Evolutionary conservation across 2,113 vertebrate species (phyloP), one percentile per base, ranked within the genome.

Genomic region (Empidonax traillii): DNA sequence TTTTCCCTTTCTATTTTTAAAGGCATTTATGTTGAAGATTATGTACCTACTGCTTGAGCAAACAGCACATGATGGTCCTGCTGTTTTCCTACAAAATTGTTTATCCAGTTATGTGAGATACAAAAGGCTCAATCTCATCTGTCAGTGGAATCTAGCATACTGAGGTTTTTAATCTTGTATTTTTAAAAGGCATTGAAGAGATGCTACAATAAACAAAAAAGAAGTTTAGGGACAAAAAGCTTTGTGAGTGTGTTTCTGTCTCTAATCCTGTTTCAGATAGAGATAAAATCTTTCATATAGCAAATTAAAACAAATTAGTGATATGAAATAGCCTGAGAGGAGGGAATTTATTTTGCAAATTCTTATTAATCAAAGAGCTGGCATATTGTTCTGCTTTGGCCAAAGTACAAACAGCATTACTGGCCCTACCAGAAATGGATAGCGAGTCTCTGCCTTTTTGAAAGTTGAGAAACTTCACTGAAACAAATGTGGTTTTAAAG

Each of bases 1-100:
- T 92, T 90, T 58, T 53, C 30, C 24, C 55, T 71, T 67, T 81
- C 79, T 68, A 41, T 86, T 88, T 94, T 83, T 86, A 67, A 88
- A 87, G 16, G 24, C 21, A 58, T 79, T 90, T 90, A 18, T 92
- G 37, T 41, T 75, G n/a, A 75, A 61, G 65, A 61, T 73, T 61
- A 55, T 89, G 56, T 37, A 82, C 20, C 53, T 88, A 53, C 49
- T 75, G 31, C 58, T 82, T 39, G 58, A 90, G 56, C 90, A 59
- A 93, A 82, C 55, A 93, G 67, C 49, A 75, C 37, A 88, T 65
- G 63, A 91, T 58, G 24, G 27, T 25, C 58, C 51, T 61, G 63
- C 27, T 94, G n/a, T 94, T 90, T 87, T 94, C 35, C 73, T 90
- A 56, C 71, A 85, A 66, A 94, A 85, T 9, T 73, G 51, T 96